phyloP scores from a whole-genome alignment of 1,140 invertebrate species.

The Zaprionus gabonicus region DNA sequence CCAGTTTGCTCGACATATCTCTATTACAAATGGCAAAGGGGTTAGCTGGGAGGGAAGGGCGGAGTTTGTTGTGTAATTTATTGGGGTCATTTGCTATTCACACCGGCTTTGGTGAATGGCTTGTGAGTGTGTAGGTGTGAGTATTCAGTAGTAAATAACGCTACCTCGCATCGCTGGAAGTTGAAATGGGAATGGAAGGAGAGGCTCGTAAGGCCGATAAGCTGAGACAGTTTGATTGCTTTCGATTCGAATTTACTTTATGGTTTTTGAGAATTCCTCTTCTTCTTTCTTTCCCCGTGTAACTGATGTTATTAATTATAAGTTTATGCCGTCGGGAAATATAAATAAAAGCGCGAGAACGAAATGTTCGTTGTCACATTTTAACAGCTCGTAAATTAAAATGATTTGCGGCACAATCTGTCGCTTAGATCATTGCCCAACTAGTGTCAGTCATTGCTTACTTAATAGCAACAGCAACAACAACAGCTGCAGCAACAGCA shows the following conservation, averaged over 20 bases:
- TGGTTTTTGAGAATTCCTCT: not conserved
- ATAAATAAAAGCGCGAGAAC: not conserved
- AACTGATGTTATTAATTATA: not conserved
- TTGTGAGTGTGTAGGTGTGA: not conserved
- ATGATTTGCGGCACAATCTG: slow-evolving; percentile 29
- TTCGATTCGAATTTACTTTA: not conserved
- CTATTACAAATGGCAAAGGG: not conserved
- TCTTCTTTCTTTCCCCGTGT: not conserved
- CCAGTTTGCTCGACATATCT: slow-evolving; percentile 2
- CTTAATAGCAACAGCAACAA: slow-evolving; percentile 24
- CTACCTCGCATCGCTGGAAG: slow-evolving; percentile 22
- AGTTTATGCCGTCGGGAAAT: not conserved
- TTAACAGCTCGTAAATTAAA: slow-evolving; percentile 28
- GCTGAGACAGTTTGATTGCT: slow-evolving; percentile 38
- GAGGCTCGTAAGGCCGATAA: slow-evolving; percentile 22
- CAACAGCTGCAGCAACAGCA: not conserved
- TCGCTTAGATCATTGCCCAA: slow-evolving; percentile 34
- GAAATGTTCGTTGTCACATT: slow-evolving; percentile 12
- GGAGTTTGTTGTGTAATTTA: slow-evolving; percentile 65
- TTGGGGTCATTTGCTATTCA: slow-evolving; percentile 64
- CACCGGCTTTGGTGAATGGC: slow-evolving; percentile 11
- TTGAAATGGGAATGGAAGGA: not conserved
- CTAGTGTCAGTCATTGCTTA: slow-evolving; percentile 23
- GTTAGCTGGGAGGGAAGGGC: not conserved
- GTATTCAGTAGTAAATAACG: slow-evolving; percentile 62